phyloP scores from a whole-genome alignment of 2,113 vertebrate genomes.

The Halichoerus grypus region DNA sequence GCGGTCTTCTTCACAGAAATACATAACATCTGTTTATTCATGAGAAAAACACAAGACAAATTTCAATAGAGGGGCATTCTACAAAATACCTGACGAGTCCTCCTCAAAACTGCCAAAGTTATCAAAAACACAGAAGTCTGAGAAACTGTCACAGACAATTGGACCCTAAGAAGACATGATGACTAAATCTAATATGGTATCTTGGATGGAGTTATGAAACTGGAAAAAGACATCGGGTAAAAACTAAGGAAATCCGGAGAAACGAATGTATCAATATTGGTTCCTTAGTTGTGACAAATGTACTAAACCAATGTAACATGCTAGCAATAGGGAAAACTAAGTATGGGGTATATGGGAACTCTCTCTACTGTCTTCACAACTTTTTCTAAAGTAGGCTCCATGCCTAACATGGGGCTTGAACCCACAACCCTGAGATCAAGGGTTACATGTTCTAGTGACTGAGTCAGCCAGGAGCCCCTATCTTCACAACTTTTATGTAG shows the following conservation, averaged over 20 bases:
- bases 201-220: background rate
- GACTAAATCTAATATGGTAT: background rate
- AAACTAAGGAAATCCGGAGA: background rate
- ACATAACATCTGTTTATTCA: background rate
- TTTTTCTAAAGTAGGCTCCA: background rate
- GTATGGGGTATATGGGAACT: too few species aligned
- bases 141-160: background rate
- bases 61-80: background rate
- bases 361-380: background rate
- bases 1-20: background rate
- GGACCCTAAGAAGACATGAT: background rate
- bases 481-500: too few species aligned
- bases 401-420: background rate
- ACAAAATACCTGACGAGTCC: background rate
- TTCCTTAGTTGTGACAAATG: background rate
- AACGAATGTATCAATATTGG: background rate
- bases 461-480: too few species aligned
- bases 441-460: background rate
- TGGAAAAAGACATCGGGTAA: background rate
- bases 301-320: background rate
- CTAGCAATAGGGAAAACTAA: background rate
- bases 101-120: background rate
- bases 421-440: background rate
- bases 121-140: background rate
- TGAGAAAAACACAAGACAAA: conserved; percentile 30